Base-by-base conservation (phyloP, 2,113 vertebrate genomes). In the Zootoca vivipara region DNA sequence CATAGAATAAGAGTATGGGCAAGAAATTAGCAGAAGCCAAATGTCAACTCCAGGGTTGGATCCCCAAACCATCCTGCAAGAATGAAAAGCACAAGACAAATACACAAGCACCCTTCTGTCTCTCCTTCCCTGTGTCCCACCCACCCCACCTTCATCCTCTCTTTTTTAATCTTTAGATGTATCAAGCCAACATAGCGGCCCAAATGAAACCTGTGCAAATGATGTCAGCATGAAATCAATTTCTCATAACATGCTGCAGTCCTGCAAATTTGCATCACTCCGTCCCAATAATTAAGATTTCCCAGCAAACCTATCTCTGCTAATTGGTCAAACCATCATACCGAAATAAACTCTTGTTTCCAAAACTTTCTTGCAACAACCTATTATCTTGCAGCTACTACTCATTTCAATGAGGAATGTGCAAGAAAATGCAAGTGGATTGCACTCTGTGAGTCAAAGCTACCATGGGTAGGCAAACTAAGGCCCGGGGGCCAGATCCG, bases 31-130 rank as follows among this genome's bases (percentile, higher is more conserved):
- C 74, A 0, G 10, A 82, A 92, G 89, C 58, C n/a, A 83, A 83
- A 83, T 83, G 92, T 91, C 89, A 28, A 15, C 81, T 18, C 90
- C 94, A 85, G 87, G 90, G 64, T 65, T 87, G 58, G 80, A 88
- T 79, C 92, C 46, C 86, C 7, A 18, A 78, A 88, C 65, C 1
- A 13, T 80, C 91, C 52, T 78, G 56, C 74, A 82, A 85, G 75
- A 0, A 0, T 89, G 80, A 84, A 89, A 58, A 56, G 22, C 20
- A 2, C 2, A 30, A 83, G 5, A 0, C n/a, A 79, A 73, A 16
- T 0, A 0, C 42, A 67, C 67, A 28, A 64, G 4, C 77, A 89
- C 86, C 0, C 0, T 42, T 42, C 40, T 77, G 38, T 12, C 65
- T 40, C 74, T 79, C 9, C 46, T 30, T 33, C 40, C 10, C 26